Conservation (phyloP, 2,888 invertebrate species). For the Watsonalla cultraria region DNA sequence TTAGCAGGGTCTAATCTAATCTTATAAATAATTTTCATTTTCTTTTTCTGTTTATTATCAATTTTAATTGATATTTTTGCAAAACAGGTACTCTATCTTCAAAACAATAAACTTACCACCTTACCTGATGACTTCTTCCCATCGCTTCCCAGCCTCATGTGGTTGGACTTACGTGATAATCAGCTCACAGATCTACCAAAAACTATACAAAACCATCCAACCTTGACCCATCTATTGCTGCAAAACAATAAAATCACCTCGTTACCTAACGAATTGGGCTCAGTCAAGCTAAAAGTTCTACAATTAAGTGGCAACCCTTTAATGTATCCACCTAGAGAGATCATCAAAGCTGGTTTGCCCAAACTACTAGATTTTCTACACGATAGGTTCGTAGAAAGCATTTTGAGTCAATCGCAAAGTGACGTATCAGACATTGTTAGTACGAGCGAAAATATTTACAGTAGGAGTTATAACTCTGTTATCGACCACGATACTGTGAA, state of each 20-base stretch:
- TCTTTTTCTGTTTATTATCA: not conserved
- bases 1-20: too few species aligned
- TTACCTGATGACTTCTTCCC: slow-evolving; percentile 80
- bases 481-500: slow-evolving; percentile 41
- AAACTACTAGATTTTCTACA: slow-evolving; percentile 52
- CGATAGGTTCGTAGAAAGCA: slow-evolving; percentile 47
- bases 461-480: slow-evolving; percentile 61
- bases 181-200: slow-evolving; percentile 73
- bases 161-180: slow-evolving; percentile 83
- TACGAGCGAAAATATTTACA: slow-evolving; percentile 22
- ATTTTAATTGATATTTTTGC: not conserved
- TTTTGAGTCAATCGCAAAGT: slow-evolving; percentile 48
- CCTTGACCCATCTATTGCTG: slow-evolving; percentile 80
- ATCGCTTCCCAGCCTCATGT: slow-evolving; percentile 75
- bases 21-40: too few species aligned
- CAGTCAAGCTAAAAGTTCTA: slow-evolving; percentile 79
- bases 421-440: slow-evolving; percentile 37
- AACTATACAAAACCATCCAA: slow-evolving; percentile 75
- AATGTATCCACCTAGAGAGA: slow-evolving; percentile 73
- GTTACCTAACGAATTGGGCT: slow-evolving; percentile 81
- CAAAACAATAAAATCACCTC: slow-evolving; percentile 80
- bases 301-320: slow-evolving; percentile 81
- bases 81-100: slow-evolving; percentile 64
- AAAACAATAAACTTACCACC: slow-evolving; percentile 72
- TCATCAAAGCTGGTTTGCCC: slow-evolving; percentile 73